Conservation (phyloP, 2,113 vertebrate genomes). For the Corythornis madagascariensis region DNA sequence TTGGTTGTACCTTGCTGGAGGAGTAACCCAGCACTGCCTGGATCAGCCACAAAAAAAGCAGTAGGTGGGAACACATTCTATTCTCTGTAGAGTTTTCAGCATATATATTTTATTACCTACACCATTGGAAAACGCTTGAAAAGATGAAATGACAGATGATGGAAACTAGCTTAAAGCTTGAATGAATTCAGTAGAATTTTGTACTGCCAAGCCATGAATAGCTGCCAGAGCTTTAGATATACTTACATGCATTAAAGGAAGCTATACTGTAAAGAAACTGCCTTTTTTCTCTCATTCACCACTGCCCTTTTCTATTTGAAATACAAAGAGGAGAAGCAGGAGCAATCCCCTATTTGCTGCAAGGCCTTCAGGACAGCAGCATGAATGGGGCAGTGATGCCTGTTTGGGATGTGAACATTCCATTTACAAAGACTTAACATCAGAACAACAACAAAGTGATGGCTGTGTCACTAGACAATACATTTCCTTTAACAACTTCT, state of each 20-base stretch:
- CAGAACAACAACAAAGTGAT: not conserved
- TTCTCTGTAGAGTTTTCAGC: not conserved
- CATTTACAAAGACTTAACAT: not conserved
- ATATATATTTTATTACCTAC: not conserved
- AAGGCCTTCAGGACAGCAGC: not conserved
- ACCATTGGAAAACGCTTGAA: not conserved
- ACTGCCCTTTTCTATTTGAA: not conserved
- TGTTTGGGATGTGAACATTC: not conserved
- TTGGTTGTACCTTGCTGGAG: not conserved
- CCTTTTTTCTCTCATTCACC: not conserved
- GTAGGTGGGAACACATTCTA: not conserved
- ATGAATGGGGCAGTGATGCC: not conserved
- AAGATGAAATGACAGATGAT: slow-evolving; percentile 3
- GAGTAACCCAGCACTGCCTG: not conserved
- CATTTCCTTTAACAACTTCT: not conserved
- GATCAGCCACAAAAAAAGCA: not conserved
- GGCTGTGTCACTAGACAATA: not conserved
- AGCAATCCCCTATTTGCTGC: not conserved
- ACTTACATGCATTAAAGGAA: not conserved
- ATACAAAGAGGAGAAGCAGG: not conserved
- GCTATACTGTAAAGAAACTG: not conserved
- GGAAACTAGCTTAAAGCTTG: not conserved
- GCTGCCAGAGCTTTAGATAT: not conserved
- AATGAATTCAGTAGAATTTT: not conserved
- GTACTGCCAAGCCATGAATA: not conserved